Evolutionary conservation across 2,888 invertebrate genomes (phyloP), one percentile per base, ranked within the genome.

Genomic region (Ditylenchus weischeri): DNA sequence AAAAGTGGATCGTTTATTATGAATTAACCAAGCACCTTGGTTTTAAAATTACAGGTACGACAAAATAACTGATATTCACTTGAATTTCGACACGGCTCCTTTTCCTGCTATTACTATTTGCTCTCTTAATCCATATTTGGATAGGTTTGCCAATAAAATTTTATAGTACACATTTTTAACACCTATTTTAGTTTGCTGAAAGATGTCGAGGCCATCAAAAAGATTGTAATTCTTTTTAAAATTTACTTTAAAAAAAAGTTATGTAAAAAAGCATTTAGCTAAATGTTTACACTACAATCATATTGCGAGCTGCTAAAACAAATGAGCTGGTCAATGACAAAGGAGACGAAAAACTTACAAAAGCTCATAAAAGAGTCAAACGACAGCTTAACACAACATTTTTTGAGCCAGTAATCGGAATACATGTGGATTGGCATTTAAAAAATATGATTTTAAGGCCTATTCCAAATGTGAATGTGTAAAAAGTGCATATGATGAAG

Each of bases 31-130:
- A n/a, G n/a, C n/a, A n/a, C 29, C 5, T 29, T 29, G 29, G 29
- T 4, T 29, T 29, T 4, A 29, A 29, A 43, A 43, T 43, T 43
- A 43, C 43, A 54, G 75, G 64, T 79, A 76, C 72, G 80, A 79
- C 43, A 80, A 80, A 61, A 80, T 79, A 38, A 79, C 79, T 5
- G 79, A 79, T 63, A 80, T 80, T 64, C 79, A 79, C 54, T 64
- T 79, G 50, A 78, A 78, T 49, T 78, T 79, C 66, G 79, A 79
- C 63, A 78, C 76, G 35, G 78, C 78, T n/a, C 79, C 79, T 8
- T 80, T 80, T 63, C 80, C 80, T 36, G 78, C 80, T 0, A 79
- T 80, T 21, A 80, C 79, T 11, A 60, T 80, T 11, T 80, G 80
- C 70, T 80, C 80, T 48, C 64, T 80, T 29, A 80, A 80, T 65